Conservation (phyloP, 2,113 vertebrate genomes). For the Passerina amoena region DNA sequence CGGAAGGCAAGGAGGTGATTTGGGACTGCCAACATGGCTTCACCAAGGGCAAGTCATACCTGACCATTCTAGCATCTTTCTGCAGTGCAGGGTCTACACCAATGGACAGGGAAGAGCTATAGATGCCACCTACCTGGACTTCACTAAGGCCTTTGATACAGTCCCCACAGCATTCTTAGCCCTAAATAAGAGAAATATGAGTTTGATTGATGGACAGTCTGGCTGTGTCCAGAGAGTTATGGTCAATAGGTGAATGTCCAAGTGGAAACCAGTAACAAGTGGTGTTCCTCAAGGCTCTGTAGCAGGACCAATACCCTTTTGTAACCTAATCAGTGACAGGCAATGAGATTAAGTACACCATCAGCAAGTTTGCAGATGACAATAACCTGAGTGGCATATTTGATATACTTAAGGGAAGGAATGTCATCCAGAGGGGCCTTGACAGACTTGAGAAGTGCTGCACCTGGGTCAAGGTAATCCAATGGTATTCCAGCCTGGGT, state of each 20-base stretch:
- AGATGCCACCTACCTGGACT: background rate
- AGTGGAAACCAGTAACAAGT: background rate
- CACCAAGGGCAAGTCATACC: background rate
- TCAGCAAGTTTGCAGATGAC: background rate
- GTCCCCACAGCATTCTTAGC: background rate
- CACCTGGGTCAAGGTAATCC: background rate
- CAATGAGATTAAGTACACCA: too few species aligned
- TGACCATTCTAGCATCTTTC: background rate
- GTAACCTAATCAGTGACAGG: background rate
- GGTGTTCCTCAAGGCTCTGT: background rate
- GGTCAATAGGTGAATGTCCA: background rate
- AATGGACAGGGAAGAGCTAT: too few species aligned
- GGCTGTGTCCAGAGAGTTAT: background rate
- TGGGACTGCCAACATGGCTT: background rate
- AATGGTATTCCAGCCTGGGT: background rate
- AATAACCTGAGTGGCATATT: background rate
- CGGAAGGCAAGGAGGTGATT: background rate
- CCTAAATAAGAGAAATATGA: background rate
- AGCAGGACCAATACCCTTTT: background rate
- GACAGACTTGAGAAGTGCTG: background rate
- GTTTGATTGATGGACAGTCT: background rate
- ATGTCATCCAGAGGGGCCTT: background rate
- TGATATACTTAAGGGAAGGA: background rate
- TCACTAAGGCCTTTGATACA: background rate
- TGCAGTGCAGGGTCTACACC: background rate